Percentiles rank a stretch among this genome's conserved stretches.
These are phyloP conservation scores for Autographa gamma DNA, from an alignment of 2,888 invertebrate species.

Conservation along the genomic window DNA sequence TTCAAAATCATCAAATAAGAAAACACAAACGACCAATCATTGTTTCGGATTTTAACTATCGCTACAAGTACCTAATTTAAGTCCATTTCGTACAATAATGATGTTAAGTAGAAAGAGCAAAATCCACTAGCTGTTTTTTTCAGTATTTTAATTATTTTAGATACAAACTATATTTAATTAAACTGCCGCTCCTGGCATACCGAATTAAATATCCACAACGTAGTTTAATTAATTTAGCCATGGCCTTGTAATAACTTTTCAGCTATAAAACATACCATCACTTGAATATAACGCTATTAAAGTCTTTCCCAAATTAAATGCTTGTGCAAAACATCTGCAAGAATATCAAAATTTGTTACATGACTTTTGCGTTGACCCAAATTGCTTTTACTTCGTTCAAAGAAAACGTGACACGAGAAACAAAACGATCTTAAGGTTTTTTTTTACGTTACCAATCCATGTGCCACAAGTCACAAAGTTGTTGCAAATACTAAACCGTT, in stretches of 20 bases:
- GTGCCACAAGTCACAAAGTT: conserved; percentile 19
- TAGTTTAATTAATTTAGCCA: background rate
- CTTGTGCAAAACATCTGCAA: conserved; percentile 3
- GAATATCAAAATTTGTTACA: conserved; percentile 14
- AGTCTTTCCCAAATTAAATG: background rate
- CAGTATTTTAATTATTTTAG: background rate
- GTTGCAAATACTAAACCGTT: background rate
- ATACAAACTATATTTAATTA: background rate
- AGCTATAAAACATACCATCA: background rate
- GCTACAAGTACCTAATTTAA: too few species aligned
- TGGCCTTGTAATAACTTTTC: background rate
- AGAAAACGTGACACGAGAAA: conserved; percentile 25
- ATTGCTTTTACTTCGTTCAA: conserved; percentile 24
- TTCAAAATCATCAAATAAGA: too few species aligned
- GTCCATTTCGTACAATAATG: too few species aligned
- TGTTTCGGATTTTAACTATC: too few species aligned
- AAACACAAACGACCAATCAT: too few species aligned
- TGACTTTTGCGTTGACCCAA: conserved; percentile 18
- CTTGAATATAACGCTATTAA: background rate
- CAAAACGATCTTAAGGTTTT: conserved; percentile 12
- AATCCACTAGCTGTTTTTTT: background rate
- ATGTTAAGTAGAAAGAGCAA: background rate
- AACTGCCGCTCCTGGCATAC: background rate
- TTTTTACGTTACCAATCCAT: background rate
- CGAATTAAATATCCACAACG: background rate